Evolutionary conservation across 2,888 invertebrate species (phyloP).

Genomic region (Parnassius smintheus): DNA sequence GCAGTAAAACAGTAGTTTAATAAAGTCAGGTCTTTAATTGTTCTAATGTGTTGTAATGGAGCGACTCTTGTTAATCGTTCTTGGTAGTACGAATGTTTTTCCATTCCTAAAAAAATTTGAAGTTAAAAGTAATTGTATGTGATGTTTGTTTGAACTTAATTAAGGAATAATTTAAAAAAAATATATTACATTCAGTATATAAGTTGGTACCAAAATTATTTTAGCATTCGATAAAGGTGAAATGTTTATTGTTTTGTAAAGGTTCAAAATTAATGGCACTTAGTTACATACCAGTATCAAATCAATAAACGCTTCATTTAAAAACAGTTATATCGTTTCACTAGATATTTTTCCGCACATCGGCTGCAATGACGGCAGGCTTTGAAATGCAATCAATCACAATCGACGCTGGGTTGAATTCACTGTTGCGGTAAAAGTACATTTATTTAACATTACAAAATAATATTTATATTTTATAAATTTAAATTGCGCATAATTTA

Average conservation of each 20-base stretch:
- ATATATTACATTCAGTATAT: too few relatives aligned
- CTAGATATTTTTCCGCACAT: conserved; percentile 32
- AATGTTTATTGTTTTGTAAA: conserved; percentile 5
- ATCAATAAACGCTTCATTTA: conserved; percentile 33
- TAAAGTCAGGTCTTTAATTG: too few relatives aligned
- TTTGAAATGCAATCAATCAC: conserved; percentile 45
- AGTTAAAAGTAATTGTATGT: too few relatives aligned
- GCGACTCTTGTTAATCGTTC: too few relatives aligned
- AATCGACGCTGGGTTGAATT: conserved; percentile 31
- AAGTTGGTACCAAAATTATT: too few relatives aligned
- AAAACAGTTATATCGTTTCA: conserved; percentile 26
- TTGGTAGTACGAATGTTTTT: too few relatives aligned
- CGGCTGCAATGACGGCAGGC: conserved; percentile 36
- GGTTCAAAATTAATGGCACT: conserved; percentile 23
- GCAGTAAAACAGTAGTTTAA: too few relatives aligned
- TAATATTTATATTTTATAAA: conserved; percentile 26
- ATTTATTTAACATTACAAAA: conserved; percentile 15
- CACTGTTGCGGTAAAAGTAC: conserved; percentile 29
- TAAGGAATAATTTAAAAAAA: too few relatives aligned
- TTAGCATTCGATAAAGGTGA: too few relatives aligned
- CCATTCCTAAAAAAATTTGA: too few relatives aligned
- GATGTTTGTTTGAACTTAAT: too few relatives aligned
- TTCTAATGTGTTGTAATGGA: too few relatives aligned
- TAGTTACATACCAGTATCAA: conserved; percentile 23
- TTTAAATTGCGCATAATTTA: not conserved